Evolutionary conservation across 2,797 vertebrate species (phyloP), one percentile per base, ranked within the genome.

Genomic region (Artibeus lituratus): DNA sequence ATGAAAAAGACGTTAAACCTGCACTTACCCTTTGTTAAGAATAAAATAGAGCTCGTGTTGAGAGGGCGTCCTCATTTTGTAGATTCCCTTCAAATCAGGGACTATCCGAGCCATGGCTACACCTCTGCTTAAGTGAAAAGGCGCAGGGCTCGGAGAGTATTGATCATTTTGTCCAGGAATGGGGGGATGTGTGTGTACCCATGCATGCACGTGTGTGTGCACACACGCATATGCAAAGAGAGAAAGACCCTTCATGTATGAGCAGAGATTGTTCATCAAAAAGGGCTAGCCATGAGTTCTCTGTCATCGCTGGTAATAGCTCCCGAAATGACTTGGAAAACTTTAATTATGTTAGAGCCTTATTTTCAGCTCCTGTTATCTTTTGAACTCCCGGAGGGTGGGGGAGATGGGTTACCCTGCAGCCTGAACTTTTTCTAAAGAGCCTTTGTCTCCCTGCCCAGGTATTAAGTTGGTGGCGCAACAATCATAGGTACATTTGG

Each of bases 401-500:
- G 93, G 76, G 94, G 94, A 88, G 57, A 91, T 87, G 97, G 97
- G 94, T 91, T 91, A 82, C 0, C 0, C 91, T 22, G 42, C 44
- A 4, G 3, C 42, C 51, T 4, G 49, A 2, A 7, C 90, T 97
- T 97, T 97, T 97, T 98, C 98, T 96, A 98, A 98, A 98, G 95
- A 59, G 96, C 96, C 98, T 98, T 98, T 98, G 98, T 98, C 98
- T 96, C 96, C 74, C 72, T 3, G 94, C 7, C 24, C 98, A 98
- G 98, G 98, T 98, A 98, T 98, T 96, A 97, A 97, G 97, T 96
- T 92, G 98, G 97, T 98, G 98, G 97, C 95, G 98, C 96, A 98
- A 98, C 98, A 96, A 95, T 97, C 96, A 76, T 74, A 62, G 87
- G 97, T 96, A 93, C 94, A 26, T 96, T 96, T 0, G 95, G 94